Evolutionary conservation across 2,888 invertebrate species (phyloP).

Genomic region (Agonopterix arenella): DNA sequence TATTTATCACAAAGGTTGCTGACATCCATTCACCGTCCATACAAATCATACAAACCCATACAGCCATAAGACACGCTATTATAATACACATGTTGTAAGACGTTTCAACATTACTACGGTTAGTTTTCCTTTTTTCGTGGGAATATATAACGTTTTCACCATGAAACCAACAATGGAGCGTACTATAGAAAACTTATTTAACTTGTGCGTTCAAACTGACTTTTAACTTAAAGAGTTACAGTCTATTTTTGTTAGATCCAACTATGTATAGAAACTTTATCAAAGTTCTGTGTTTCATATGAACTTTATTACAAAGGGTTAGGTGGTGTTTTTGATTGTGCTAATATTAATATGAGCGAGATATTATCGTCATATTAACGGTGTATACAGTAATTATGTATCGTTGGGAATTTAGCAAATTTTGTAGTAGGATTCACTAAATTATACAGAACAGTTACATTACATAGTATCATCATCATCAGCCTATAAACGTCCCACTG

Average conservation of each 20-base stretch:
- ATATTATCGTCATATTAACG: constrained; percentile 33
- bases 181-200: constrained; percentile 21
- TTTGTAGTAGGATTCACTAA: constrained; percentile 6
- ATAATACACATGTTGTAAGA: constrained; percentile 43
- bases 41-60: not conserved
- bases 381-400: constrained; percentile 37
- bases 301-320: constrained; percentile 14
- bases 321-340: constrained; percentile 11
- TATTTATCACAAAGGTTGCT: constrained; percentile 13
- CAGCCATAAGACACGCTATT: constrained; percentile 32
- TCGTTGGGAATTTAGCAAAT: constrained; percentile 8
- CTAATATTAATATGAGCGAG: constrained; percentile 1
- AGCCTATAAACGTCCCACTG: no score
- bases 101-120: constrained; percentile 50
- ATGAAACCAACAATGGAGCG: constrained; percentile 42
- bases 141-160: constrained; percentile 62
- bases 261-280: not conserved
- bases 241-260: no score
- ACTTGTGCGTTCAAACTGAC: not conserved
- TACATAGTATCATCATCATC: no score
- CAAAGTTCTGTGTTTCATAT: not conserved
- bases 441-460: not conserved
- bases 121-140: constrained; percentile 72
- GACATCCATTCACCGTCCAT: constrained; percentile 25
- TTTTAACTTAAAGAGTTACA: no score